Base-by-base conservation (phyloP, 2,797 vertebrate genomes). In the Nothura maculosa region DNA sequence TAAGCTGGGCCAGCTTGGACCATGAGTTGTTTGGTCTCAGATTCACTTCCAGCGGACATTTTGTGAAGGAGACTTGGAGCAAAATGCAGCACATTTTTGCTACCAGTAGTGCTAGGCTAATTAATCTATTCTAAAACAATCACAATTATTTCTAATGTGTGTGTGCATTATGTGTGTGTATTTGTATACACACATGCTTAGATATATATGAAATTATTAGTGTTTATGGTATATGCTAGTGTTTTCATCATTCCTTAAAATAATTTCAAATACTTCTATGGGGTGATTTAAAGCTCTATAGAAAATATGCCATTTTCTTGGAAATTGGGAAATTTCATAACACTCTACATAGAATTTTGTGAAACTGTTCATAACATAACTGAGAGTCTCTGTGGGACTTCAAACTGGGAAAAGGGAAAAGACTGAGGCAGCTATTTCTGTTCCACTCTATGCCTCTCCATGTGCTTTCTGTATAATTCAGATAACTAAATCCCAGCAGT, bases 41-140 rank as follows among this genome's bases (percentile, higher is more conserved):
- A 55, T 85, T 70, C 67, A 54, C 19, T 58, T 19, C 22, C 66
- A 6, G 55, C 6, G 10, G 18, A 27, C 1, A 28, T 58, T 82
- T 69, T 43, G 6, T 36, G 28, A 68, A 14, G 40, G 57, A 76
- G 20, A 66, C 60, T 18, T 18, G 66, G 17, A 48, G 15, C 30
- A 70, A 91, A 86, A 74, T 22, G 22, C 5, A 47, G 6, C 3
- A 8, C 34, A 14, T 7, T 69, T 79, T 54, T 43, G 6, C 9
- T 11, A 4, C 6, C 2, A 1, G 6, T 42, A 34, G 20, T 22
- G 3, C 5, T 28, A 57, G 32, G 8, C 6, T 36, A 11, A 52
- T 57, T 43, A 61, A 70, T 57, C 81, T 7, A 55, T 5, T 76
- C 66, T 18, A 54, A 69, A 76, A 60, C 21, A 36, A 48, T 21